A percentile compares a stretch with the other conserved stretches of the same genome.
phyloP scores from a whole-genome alignment of 2,888 invertebrate genomes.

The Octonoba sinensis region DNA sequence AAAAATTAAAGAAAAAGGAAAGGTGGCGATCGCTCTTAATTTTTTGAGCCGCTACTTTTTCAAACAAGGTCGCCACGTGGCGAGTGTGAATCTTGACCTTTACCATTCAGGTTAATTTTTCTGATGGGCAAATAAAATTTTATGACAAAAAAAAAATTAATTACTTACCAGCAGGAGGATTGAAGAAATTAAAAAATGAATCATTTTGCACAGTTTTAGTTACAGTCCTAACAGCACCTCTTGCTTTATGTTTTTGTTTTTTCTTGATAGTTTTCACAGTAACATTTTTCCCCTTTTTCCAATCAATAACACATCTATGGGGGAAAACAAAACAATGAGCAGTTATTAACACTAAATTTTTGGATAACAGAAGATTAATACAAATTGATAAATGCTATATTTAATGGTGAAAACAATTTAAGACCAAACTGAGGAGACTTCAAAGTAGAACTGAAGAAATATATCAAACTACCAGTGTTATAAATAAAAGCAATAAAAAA shows the following conservation, averaged over 20 bases:
- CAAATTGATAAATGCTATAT: background rate
- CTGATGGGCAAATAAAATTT: background rate
- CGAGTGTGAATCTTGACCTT: no score
- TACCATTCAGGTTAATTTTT: no score
- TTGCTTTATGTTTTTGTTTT: conserved; percentile 98
- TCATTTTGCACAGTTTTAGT: conserved; percentile 95
- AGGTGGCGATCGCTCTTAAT: no score
- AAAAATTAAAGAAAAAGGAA: no score
- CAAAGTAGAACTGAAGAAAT: background rate
- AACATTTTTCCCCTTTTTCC: conserved; percentile 97
- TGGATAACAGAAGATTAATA: background rate
- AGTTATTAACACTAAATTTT: background rate
- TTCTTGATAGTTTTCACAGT: conserved; percentile 96
- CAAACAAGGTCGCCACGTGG: no score
- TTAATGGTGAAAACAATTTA: background rate
- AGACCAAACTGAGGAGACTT: background rate
- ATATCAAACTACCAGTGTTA: no score
- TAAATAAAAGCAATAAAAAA: no score
- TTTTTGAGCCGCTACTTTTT: no score
- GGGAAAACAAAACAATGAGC: conserved; percentile 68
- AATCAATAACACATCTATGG: conserved; percentile 95
- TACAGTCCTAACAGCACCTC: conserved; percentile 92
- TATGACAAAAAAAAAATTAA: background rate
- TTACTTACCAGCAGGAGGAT: conserved; percentile 78
- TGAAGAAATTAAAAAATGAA: conserved; percentile 99